Evolutionary conservation across 2,888 invertebrate species (phyloP).

Genomic region (Volucella zonaria): DNA sequence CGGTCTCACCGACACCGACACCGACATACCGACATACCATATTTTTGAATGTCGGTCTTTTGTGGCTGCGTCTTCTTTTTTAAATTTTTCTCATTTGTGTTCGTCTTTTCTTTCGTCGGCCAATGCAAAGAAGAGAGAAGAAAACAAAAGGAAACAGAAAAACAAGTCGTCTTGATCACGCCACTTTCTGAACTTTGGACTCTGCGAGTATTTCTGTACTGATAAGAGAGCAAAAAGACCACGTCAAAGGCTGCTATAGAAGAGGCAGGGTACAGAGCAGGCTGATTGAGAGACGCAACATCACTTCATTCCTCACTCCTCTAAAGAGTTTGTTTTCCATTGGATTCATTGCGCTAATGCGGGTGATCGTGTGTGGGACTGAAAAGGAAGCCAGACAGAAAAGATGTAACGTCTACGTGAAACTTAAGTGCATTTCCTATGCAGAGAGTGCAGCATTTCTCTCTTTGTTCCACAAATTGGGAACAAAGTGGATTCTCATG

Average conservation of each 20-base stretch:
- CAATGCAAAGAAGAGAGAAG: slow-evolving; percentile 11
- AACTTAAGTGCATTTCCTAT: not conserved
- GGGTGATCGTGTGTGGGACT: not conserved
- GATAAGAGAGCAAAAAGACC: slow-evolving; percentile 62
- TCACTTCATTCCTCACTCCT: not conserved
- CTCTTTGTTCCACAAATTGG: not conserved
- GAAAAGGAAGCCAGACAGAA: not conserved
- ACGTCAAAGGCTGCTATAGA: slow-evolving; percentile 38
- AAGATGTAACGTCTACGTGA: not conserved
- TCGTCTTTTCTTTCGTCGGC: slow-evolving; percentile 10
- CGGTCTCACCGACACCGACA: not conserved
- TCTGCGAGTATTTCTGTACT: slow-evolving; percentile 49
- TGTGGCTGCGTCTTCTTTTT: slow-evolving; percentile 8
- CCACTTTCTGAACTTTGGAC: slow-evolving; percentile 71
- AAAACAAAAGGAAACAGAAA: slow-evolving; percentile 27
- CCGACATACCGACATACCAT: too few species aligned
- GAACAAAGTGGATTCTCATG: slow-evolving; percentile 3
- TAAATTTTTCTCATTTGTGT: slow-evolving; percentile 7
- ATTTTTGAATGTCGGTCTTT: not conserved
- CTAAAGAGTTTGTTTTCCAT: too few species aligned
- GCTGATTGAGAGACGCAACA: not conserved
- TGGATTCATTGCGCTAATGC: not conserved
- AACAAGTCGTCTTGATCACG: slow-evolving; percentile 54
- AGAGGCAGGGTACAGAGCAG: too few species aligned
- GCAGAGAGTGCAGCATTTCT: not conserved